Evolutionary conservation across 2,113 vertebrate species (phyloP).

Genomic region (Oceanodroma tethys): DNA sequence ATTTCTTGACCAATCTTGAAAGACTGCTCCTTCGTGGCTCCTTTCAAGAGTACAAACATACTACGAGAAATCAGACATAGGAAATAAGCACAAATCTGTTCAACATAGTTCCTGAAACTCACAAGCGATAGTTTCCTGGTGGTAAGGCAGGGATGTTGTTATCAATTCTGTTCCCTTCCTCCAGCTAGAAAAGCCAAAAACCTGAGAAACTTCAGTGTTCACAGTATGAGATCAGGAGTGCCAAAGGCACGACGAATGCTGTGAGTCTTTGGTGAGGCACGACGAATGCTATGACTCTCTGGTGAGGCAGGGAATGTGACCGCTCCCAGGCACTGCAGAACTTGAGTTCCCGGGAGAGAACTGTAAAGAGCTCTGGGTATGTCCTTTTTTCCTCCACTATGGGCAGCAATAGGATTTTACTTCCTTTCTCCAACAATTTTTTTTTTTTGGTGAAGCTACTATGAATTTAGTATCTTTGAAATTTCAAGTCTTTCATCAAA

Average conservation of each 20-base stretch:
- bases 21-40: conserved; percentile 96
- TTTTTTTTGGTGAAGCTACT: not conserved
- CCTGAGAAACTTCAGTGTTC: not conserved
- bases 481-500: not conserved
- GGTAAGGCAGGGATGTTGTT: not conserved
- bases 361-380: not conserved
- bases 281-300: not conserved
- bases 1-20: conserved; percentile 97
- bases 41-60: conserved; percentile 96
- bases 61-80: conserved; percentile 70
- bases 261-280: not conserved
- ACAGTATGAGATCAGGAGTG: not conserved
- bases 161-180: not conserved
- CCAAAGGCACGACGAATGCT: not conserved
- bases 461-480: not conserved
- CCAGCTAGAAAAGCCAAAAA: not conserved
- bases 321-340: not conserved
- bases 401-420: not conserved
- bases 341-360: not conserved
- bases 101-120: not conserved
- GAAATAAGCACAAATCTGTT: not conserved
- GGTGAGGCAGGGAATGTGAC: not conserved
- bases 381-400: fast-evolving
- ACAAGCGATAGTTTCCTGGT: not conserved
- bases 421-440: not conserved